Percentiles rank a stretch among this genome's conserved stretches.
phyloP scores from a whole-genome alignment of 1,140 invertebrate species.

The Pachypeltis micranthus region DNA sequence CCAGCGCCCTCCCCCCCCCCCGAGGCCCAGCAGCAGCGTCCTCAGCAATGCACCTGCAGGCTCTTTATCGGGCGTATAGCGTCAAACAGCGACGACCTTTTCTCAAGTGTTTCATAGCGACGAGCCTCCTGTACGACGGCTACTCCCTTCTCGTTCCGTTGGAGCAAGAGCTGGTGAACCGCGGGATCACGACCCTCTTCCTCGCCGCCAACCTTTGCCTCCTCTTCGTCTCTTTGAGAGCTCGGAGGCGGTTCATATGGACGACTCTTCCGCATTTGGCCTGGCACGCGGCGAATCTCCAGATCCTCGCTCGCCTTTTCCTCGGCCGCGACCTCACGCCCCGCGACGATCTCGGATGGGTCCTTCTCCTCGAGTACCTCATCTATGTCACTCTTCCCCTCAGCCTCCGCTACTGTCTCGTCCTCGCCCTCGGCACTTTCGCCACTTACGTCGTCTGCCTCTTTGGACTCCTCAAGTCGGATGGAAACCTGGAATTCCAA shows the following conservation, averaged over 20 bases:
- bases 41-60: slow-evolving; percentile 17
- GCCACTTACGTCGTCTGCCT: slow-evolving; percentile 46
- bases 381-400: slow-evolving; percentile 72
- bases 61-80: slow-evolving; percentile 59
- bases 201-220: slow-evolving; percentile 41
- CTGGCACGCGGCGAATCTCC: slow-evolving; percentile 47
- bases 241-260: slow-evolving; percentile 37
- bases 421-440: slow-evolving; percentile 45
- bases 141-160: slow-evolving; percentile 48
- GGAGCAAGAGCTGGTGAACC: slow-evolving; percentile 36
- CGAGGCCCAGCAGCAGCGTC: no score
- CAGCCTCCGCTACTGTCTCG: slow-evolving; percentile 47
- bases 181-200: slow-evolving; percentile 39
- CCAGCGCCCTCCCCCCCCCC: no score
- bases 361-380: slow-evolving; percentile 68
- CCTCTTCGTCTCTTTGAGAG: slow-evolving; percentile 39
- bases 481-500: slow-evolving; percentile 41
- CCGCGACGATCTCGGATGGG: slow-evolving; percentile 58
- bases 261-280: slow-evolving; percentile 45
- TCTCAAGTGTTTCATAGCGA: slow-evolving; percentile 59
- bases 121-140: slow-evolving; percentile 52
- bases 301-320: slow-evolving; percentile 45
- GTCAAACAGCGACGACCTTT: slow-evolving; percentile 59
- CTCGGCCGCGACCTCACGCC: slow-evolving; percentile 42
- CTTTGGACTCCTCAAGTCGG: slow-evolving; percentile 35